These are phyloP conservation scores for Tapera naevia DNA, from an alignment of 2,797 vertebrate species.

Conservation along the genomic window DNA sequence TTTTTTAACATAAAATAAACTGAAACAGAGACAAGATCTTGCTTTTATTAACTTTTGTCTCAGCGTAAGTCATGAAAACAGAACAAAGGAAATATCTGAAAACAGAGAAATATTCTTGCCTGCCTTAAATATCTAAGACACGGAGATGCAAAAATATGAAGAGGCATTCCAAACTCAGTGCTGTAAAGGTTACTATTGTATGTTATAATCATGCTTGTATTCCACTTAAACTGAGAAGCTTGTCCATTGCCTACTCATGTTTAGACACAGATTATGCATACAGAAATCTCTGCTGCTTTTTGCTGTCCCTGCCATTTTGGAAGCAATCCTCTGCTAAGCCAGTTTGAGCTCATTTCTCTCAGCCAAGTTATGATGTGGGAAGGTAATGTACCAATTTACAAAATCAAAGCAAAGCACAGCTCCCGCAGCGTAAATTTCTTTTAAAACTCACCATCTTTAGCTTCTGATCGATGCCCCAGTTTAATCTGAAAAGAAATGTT, in stretches of 20 bases:
- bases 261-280: not conserved
- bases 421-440: not conserved
- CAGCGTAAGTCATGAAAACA: not conserved
- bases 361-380: not conserved
- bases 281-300: not conserved
- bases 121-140: not conserved
- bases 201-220: not conserved
- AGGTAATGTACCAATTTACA: not conserved
- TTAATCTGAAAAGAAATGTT: conserved; percentile 85
- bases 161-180: not conserved
- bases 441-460: conserved; percentile 90
- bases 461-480: conserved; percentile 95
- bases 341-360: not conserved
- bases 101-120: not conserved
- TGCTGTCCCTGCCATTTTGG: not conserved
- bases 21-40: not conserved
- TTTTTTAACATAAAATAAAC: not conserved
- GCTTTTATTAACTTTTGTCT: not conserved
- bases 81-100: not conserved
- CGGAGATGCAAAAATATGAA: not conserved
- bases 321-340: not conserved
- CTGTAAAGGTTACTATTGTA: not conserved
- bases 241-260: not conserved
- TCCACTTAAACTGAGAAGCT: not conserved
- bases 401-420: not conserved